Percentiles rank a stretch among this genome's conserved stretches.
Evolutionary conservation across 2,113 vertebrate species (phyloP).

Genomic region (Coregonus clupeaformis): DNA sequence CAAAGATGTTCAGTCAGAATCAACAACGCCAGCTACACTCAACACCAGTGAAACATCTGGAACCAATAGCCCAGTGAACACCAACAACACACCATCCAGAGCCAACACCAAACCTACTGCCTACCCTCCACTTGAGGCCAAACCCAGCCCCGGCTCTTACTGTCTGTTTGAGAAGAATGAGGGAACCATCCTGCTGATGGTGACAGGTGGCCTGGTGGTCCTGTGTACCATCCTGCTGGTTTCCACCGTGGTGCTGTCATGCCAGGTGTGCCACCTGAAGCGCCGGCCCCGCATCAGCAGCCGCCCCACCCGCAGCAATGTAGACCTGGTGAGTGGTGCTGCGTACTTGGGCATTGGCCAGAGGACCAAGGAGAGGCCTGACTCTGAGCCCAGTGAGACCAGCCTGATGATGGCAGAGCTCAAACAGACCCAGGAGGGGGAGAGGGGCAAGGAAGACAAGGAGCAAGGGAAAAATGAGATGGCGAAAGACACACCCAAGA

Average conservation of each 20-base stretch:
- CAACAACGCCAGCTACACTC: not conserved
- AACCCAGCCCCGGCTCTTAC: not conserved
- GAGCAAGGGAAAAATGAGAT: not conserved
- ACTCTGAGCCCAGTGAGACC: not conserved
- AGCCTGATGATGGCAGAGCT: constrained; percentile 12
- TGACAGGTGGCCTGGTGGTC: not conserved
- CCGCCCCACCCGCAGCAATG: not conserved
- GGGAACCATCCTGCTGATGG: not conserved
- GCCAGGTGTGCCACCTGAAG: constrained; percentile 11
- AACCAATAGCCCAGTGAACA: not conserved
- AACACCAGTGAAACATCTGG: not conserved
- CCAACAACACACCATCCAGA: not conserved
- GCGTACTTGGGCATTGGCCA: not conserved
- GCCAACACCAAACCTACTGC: not conserved
- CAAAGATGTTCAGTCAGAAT: fast-evolving
- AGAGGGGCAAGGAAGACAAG: not conserved
- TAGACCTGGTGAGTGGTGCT: not conserved
- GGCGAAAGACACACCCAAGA: not conserved
- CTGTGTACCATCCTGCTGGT: constrained; percentile 18
- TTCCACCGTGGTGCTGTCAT: constrained; percentile 9
- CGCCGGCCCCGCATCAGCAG: not conserved
- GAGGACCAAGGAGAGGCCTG: not conserved
- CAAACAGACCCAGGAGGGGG: not conserved
- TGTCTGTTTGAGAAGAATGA: not conserved
- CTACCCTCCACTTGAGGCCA: no score